Conservation (phyloP, 2,888 invertebrate genomes). For the Himalopsyche anomala region DNA sequence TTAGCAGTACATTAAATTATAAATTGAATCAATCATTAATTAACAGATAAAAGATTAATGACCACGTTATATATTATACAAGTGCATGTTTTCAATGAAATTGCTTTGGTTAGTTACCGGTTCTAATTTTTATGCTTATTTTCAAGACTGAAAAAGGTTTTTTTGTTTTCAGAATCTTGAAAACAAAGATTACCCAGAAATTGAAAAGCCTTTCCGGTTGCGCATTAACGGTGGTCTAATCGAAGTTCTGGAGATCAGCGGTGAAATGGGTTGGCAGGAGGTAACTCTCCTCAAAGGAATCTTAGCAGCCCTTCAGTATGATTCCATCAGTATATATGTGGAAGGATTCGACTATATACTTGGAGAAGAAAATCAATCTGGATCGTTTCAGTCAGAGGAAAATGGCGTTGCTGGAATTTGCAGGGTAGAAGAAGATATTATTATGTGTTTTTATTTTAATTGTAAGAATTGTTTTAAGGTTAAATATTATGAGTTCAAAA, state of each 20-base stretch:
- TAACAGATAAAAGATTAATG: too few species aligned
- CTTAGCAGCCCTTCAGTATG: background rate
- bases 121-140: too few species aligned
- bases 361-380: background rate
- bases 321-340: background rate
- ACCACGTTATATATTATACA: too few species aligned
- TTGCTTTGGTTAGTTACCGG: too few species aligned
- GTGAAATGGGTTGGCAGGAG: background rate
- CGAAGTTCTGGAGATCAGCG: background rate
- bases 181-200: background rate
- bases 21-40: too few species aligned
- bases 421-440: background rate
- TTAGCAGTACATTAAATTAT: too few species aligned
- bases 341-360: background rate
- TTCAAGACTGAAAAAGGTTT: too few species aligned
- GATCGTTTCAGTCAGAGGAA: background rate
- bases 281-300: background rate
- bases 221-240: background rate
- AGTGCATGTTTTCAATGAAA: too few species aligned
- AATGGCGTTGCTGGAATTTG: background rate
- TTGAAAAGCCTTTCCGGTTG: conserved; percentile 3
- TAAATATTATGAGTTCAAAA: too few species aligned
- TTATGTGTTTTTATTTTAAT: too few species aligned
- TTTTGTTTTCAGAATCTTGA: background rate
- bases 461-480: too few species aligned